A percentile compares a stretch with the other conserved stretches of the same genome.
phyloP scores from a whole-genome alignment of 2,797 vertebrate species.

The Erpetoichthys calabaricus region DNA sequence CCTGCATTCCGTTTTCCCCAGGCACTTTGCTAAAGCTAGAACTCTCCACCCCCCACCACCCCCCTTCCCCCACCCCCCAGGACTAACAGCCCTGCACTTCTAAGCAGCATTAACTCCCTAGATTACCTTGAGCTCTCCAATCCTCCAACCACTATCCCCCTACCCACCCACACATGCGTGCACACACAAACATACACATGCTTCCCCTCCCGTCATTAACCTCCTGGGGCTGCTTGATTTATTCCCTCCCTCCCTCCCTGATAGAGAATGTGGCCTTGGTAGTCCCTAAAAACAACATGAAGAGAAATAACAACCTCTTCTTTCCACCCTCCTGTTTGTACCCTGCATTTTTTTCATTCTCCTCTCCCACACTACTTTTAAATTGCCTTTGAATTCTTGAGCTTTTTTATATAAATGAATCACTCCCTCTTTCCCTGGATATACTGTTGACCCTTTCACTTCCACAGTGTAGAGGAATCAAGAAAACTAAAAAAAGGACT shows the following conservation, averaged over 20 bases:
- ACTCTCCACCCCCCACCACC: slow-evolving; percentile 35
- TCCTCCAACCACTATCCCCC: slow-evolving; percentile 35
- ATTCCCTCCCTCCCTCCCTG: slow-evolving; percentile 33
- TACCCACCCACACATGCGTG: slow-evolving; percentile 22
- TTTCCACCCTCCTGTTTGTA: slow-evolving; percentile 55
- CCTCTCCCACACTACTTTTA: slow-evolving; percentile 69
- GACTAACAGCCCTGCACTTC: slow-evolving; percentile 41
- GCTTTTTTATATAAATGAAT: slow-evolving; percentile 55
- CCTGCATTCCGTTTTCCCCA: slow-evolving; percentile 72
- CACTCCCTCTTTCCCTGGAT: slow-evolving; percentile 54
- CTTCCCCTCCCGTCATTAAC: slow-evolving; percentile 28
- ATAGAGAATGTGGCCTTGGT: slow-evolving; percentile 53
- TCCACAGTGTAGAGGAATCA: slow-evolving; percentile 53
- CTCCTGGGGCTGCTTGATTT: slow-evolving; percentile 28
- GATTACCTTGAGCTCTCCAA: slow-evolving; percentile 60
- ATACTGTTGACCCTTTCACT: slow-evolving; percentile 63
- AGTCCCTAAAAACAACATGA: slow-evolving; percentile 64
- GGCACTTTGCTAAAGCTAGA: slow-evolving; percentile 33
- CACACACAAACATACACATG: slow-evolving; percentile 20
- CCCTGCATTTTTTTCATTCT: slow-evolving; percentile 55
- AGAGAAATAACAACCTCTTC: slow-evolving; percentile 51
- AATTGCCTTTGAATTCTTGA: slow-evolving; percentile 70
- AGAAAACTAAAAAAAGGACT: slow-evolving; percentile 4
- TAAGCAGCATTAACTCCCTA: slow-evolving; percentile 65
- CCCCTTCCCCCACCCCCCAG: slow-evolving; percentile 36